phyloP scores from a whole-genome alignment of 2,797 vertebrate genomes.

The Merluccius polli region DNA sequence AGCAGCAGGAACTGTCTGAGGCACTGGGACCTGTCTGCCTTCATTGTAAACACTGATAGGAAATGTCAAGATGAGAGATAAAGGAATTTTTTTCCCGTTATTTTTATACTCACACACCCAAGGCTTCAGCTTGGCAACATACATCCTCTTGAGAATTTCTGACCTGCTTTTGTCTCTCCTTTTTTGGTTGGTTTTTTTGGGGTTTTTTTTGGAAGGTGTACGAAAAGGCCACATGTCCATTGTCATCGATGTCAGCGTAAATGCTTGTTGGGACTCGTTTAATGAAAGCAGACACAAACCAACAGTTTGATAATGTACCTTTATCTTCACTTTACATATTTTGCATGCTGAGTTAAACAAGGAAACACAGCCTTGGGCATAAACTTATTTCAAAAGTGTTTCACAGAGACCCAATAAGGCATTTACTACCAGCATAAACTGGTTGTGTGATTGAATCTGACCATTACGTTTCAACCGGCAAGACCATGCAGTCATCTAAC shows the following conservation, averaged over 20 bases:
- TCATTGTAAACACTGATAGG: slow-evolving; percentile 30
- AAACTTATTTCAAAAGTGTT: not conserved
- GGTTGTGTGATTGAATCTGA: not conserved
- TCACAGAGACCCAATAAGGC: not conserved
- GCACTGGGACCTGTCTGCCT: slow-evolving; percentile 13
- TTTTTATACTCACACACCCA: slow-evolving; percentile 44
- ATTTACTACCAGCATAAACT: not conserved
- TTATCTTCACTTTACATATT: not conserved
- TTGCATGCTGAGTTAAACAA: not conserved
- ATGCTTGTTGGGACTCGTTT: slow-evolving; percentile 50
- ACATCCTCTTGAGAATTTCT: slow-evolving; percentile 39
- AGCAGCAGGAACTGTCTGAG: slow-evolving; percentile 6
- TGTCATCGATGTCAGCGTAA: slow-evolving; percentile 49
- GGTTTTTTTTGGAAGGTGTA: slow-evolving; percentile 8
- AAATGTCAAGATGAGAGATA: slow-evolving; percentile 38
- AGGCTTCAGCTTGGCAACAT: slow-evolving; percentile 37
- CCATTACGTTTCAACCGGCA: not conserved
- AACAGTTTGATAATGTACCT: not conserved
- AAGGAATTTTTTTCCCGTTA: slow-evolving; percentile 18
- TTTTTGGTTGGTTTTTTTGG: not conserved
- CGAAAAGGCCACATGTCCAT: slow-evolving; percentile 42
- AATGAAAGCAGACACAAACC: not conserved
- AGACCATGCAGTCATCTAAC: not conserved
- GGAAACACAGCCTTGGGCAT: not conserved
- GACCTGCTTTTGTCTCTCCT: slow-evolving; percentile 40